Conservation (phyloP, 2,888 invertebrate genomes). For the Amiota minor region DNA sequence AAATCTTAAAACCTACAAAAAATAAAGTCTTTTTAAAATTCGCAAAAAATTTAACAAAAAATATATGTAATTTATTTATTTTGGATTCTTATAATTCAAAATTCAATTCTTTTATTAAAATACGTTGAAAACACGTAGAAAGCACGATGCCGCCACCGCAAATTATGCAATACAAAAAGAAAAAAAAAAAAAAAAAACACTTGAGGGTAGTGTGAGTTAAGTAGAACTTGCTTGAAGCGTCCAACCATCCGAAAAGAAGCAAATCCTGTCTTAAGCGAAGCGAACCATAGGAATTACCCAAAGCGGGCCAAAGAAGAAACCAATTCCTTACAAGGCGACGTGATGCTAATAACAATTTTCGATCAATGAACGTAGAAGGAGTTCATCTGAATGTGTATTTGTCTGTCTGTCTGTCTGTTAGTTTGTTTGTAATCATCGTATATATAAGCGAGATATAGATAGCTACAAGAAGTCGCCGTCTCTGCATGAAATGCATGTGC, state of each 20-base stretch:
- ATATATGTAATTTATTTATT: too few relatives aligned
- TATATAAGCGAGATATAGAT: background rate
- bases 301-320: slow-evolving; percentile 42
- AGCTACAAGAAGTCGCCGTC: background rate
- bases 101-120: too few relatives aligned
- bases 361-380: background rate
- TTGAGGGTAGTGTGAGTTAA: slow-evolving; percentile 12
- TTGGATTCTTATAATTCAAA: too few relatives aligned
- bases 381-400: background rate
- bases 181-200: background rate
- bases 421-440: slow-evolving; percentile 8
- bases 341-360: slow-evolving; percentile 39
- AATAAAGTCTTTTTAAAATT: too few relatives aligned
- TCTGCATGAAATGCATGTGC: background rate
- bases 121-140: background rate
- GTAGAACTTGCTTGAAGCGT: slow-evolving; percentile 38
- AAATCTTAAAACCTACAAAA: too few relatives aligned
- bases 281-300: slow-evolving; percentile 38
- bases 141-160: slow-evolving; percentile 21
- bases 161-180: slow-evolving; percentile 32
- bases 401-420: slow-evolving; percentile 1
- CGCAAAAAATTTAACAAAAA: too few relatives aligned
- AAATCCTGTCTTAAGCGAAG: slow-evolving; percentile 45
- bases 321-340: slow-evolving; percentile 43
- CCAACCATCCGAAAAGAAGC: slow-evolving; percentile 62